phyloP scores from a whole-genome alignment of 1,140 invertebrate genomes.

The Hyles euphorbiae region DNA sequence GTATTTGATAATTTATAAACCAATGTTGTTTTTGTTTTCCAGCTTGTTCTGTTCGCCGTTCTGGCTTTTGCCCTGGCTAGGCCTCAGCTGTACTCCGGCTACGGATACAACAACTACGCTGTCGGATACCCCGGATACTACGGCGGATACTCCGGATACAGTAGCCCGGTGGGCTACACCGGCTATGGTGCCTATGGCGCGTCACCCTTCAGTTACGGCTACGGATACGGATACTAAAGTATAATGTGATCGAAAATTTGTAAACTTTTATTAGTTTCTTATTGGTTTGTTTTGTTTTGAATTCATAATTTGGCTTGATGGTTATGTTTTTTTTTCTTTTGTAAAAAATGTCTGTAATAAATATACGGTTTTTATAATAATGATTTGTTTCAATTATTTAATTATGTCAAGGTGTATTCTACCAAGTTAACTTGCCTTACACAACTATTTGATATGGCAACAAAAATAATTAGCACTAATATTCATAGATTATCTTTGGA shows the following conservation, averaged over 20 bases:
- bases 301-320: too few species aligned
- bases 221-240: slow-evolving; percentile 52
- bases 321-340: too few species aligned
- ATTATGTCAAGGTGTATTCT: too few species aligned
- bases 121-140: slow-evolving; percentile 49
- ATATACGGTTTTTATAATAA: too few species aligned
- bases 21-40: slow-evolving; percentile 22
- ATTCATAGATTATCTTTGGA: too few species aligned
- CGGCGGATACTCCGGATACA: slow-evolving; percentile 55
- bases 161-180: slow-evolving; percentile 46
- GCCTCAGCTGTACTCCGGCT: slow-evolving; percentile 51
- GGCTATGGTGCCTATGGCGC: slow-evolving; percentile 40
- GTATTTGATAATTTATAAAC: too few species aligned
- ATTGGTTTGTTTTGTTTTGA: background rate
- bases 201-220: slow-evolving; percentile 49
- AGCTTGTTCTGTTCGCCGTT: slow-evolving; percentile 55
- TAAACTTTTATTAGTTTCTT: background rate
- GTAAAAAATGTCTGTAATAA: too few species aligned
- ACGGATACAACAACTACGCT: slow-evolving; percentile 45
- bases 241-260: slow-evolving; percentile 18
- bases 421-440: too few species aligned
- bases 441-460: too few species aligned
- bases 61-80: slow-evolving; percentile 46
- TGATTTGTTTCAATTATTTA: too few species aligned
- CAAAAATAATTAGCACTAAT: too few species aligned